Base-by-base conservation (phyloP, 2,797 vertebrate species). In the Pyrocephalus nanus region DNA sequence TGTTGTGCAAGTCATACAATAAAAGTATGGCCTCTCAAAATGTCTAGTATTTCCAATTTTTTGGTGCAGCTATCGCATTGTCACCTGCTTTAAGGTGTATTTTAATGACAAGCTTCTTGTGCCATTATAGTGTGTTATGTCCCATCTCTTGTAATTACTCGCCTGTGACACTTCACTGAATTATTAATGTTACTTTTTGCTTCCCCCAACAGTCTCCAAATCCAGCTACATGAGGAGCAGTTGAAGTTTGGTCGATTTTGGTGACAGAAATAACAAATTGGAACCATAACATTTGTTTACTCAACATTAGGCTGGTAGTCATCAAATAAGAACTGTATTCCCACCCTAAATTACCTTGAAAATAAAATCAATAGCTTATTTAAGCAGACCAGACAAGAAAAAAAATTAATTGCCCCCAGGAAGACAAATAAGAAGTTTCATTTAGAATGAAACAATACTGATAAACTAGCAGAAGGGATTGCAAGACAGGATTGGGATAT, bases 351-450 rank as follows among this genome's bases (percentile, higher is more conserved):
- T 98, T 97, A 97, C 77, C 77, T 92, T 91, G 92, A 96, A 97
- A 97, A 97, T 90, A 96, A 97, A 98, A 97, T 97, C 97, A 94
- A 97, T 97, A 97, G 58, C 95, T 97, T 98, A 96, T 97, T 98
- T 97, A 97, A 97, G 85, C 65, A 96, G 75, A 77, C 36, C 77
- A 93, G 90, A 94, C 78, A 91, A 96, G 75, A 70, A 94, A 62
- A 51, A 51, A 75, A 90, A 90, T 29, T 86, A 95, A 95, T 96
- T 91, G 82, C 82, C 77, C 90, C 6, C 16, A 94, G 93, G 86
- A 96, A 96, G 85, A 79, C 34, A 67, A 84, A 43, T 88, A 95
- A 88, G 86, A 96, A 94, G 53, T 96, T 97, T 97, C 66, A 92
- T 93, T 96, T 90, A 80, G 84, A 95, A 94, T 89, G 83, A 94